A percentile compares a stretch with the other conserved stretches of the same genome.
phyloP scores from a whole-genome alignment of 2,888 invertebrate genomes.

The Liopterus haemorrhoidalis region DNA sequence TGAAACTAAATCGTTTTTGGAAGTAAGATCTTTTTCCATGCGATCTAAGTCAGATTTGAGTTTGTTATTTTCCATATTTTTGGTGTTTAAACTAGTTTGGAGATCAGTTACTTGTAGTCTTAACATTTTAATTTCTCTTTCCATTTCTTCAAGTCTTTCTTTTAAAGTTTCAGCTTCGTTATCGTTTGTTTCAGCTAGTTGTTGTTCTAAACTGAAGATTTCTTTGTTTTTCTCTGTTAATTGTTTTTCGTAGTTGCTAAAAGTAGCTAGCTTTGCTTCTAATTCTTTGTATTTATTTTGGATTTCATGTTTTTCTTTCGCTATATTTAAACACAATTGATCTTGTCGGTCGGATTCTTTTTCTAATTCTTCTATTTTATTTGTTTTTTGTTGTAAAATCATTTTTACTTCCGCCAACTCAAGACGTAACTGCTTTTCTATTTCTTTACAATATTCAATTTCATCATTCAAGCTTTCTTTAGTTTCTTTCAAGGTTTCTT shows the following conservation, averaged over 20 bases:
- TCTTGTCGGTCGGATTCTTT: slow-evolving; percentile 54
- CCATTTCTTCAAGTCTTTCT: slow-evolving; percentile 40
- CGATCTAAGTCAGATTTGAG: slow-evolving; percentile 20
- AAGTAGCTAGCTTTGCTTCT: slow-evolving; percentile 48
- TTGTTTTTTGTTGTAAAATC: slow-evolving; percentile 50
- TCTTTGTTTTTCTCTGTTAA: slow-evolving; percentile 53
- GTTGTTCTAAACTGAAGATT: slow-evolving; percentile 47
- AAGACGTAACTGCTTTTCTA: slow-evolving; percentile 49
- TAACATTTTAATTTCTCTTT: slow-evolving; percentile 47
- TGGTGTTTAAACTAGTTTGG: slow-evolving; percentile 33
- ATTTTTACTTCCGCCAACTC: slow-evolving; percentile 55
- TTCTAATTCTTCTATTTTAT: slow-evolving; percentile 50
- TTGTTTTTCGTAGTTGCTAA: slow-evolving; percentile 50
- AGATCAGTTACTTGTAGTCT: slow-evolving; percentile 34
- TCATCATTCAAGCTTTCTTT: slow-evolving; percentile 47
- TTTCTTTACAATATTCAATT: slow-evolving; percentile 50
- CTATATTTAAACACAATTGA: slow-evolving; percentile 53
- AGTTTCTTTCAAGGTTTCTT: slow-evolving; percentile 50
- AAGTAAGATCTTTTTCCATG: slow-evolving; percentile 14
- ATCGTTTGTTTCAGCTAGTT: slow-evolving; percentile 38
- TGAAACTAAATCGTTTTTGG: slow-evolving; percentile 12
- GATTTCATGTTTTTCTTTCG: slow-evolving; percentile 53
- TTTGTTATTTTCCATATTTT: slow-evolving; percentile 43
- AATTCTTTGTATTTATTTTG: slow-evolving; percentile 50
- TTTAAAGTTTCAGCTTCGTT: slow-evolving; percentile 35